A percentile compares a stretch with the other conserved stretches of the same genome.
These are phyloP conservation scores for Sphaeridia pumilis DNA, from an alignment of 2,888 invertebrate genomes.

Conservation along the genomic window DNA sequence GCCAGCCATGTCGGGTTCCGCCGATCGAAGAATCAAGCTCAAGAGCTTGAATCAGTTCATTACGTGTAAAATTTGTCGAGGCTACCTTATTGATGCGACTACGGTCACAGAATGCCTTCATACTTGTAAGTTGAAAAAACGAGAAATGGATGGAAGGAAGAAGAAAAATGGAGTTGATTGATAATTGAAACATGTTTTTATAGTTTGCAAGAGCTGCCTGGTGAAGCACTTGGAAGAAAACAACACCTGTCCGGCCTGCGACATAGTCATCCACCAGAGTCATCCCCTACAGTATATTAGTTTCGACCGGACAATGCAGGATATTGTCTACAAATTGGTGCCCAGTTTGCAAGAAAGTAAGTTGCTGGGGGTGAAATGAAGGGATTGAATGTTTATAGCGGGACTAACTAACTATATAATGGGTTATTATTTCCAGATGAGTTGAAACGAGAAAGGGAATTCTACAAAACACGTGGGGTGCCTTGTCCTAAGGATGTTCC, in stretches of 20 bases:
- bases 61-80: slow-evolving; percentile 91
- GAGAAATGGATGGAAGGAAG: too few species aligned
- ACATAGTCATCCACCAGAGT: slow-evolving; percentile 95
- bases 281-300: slow-evolving; percentile 98
- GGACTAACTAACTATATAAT: too few species aligned
- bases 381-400: neutral
- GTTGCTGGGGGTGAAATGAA: too few species aligned
- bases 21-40: slow-evolving; percentile 86
- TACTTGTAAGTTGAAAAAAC: slow-evolving; percentile 79
- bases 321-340: slow-evolving; percentile 97
- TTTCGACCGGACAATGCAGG: slow-evolving; percentile 99
- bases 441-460: slow-evolving; percentile 78
- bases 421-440: slow-evolving; percentile 54
- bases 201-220: slow-evolving; percentile 95
- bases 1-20: too few species aligned
- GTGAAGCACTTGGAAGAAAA: slow-evolving; percentile 96
- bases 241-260: slow-evolving; percentile 95
- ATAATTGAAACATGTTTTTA: too few species aligned
- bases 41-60: slow-evolving; percentile 87
- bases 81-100: slow-evolving; percentile 95
- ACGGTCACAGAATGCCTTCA: slow-evolving; percentile 98
- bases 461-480: slow-evolving; percentile 76
- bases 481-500: slow-evolving; percentile 85
- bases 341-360: slow-evolving; percentile 88
- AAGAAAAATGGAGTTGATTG: too few species aligned